These are phyloP conservation scores for Gallinago jamesoni DNA, from an alignment of 2,113 vertebrate genomes.

Conservation along the genomic window DNA sequence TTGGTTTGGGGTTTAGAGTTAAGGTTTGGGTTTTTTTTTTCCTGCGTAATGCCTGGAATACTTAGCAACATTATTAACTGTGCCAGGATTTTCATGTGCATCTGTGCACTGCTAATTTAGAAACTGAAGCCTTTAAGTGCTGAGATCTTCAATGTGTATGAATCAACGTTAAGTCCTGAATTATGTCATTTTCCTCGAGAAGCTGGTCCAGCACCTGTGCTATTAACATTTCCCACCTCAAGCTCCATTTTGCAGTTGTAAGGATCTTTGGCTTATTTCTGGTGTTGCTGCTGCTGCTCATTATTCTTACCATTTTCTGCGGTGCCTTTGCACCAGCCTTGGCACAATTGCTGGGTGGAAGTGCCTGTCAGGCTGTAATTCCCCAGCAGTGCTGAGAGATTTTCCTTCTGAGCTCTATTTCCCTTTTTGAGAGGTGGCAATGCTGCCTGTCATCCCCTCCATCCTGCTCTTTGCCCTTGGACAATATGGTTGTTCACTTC, in stretches of 20 bases:
- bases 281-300: not conserved
- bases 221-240: not conserved
- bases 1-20: not conserved
- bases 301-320: not conserved
- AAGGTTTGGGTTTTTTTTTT: not conserved
- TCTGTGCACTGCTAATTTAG: not conserved
- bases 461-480: not conserved
- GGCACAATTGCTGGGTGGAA: not conserved
- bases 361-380: not conserved
- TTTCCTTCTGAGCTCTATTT: not conserved
- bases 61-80: not conserved
- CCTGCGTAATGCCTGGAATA: not conserved
- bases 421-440: not conserved
- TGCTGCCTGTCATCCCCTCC: not conserved
- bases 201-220: not conserved
- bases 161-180: not conserved
- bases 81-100: not conserved
- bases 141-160: not conserved
- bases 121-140: not conserved
- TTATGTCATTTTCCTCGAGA: not conserved
- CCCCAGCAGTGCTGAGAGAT: not conserved
- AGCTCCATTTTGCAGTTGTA: not conserved
- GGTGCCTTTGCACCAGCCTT: not conserved
- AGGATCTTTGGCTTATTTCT: not conserved
- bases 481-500: not conserved